Base-by-base conservation (phyloP, 2,888 invertebrate species). In the Atrina japonica region DNA sequence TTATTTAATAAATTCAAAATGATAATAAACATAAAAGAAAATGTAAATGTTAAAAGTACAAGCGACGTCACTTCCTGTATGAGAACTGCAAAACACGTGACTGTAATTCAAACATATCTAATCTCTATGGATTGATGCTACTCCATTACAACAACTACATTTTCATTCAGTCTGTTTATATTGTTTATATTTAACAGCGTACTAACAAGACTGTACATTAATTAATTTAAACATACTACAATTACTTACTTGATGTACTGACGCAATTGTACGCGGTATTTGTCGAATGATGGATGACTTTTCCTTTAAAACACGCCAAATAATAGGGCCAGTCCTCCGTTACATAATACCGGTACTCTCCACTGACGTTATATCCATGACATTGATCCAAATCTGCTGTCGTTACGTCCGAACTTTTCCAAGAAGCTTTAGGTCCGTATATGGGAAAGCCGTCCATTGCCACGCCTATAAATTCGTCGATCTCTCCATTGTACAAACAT, bases 391-490 rank as follows among this genome's bases (percentile, higher is more conserved):
- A 35, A 40, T 66, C 66, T 35, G 56, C 6, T 6, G 66, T 47
- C 18, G 55, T 66, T n/a, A 66, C 21, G 25, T 27, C n/a, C n/a
- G n/a, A n/a, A n/a, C n/a, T n/a, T n/a, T n/a, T n/a, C n/a, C n/a
- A n/a, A n/a, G n/a, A n/a, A n/a, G n/a, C 68, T 23, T 41, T 53
- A 11, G 72, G 70, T 52, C 75, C 73, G 55, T 78, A 78, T 11
- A 78, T 72, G 11, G 78, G 76, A 55, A 61, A 75, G 2, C 76
- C 78, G 41, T 78, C 78, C 11, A 75, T n/a, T 7, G 78, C 78
- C 14, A 78, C 75, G 14, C 76, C 78, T 11, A 78, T 68, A 45
- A 78, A 66, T 30, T 75, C 61, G n/a, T 71, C 76, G 11, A 23
- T 27, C 1, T 50, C 45, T 7, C 56, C 53, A n/a, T 30, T 49